Conservation (phyloP, 2,888 invertebrate species). For the Hirtodrosophila cameraria region DNA sequence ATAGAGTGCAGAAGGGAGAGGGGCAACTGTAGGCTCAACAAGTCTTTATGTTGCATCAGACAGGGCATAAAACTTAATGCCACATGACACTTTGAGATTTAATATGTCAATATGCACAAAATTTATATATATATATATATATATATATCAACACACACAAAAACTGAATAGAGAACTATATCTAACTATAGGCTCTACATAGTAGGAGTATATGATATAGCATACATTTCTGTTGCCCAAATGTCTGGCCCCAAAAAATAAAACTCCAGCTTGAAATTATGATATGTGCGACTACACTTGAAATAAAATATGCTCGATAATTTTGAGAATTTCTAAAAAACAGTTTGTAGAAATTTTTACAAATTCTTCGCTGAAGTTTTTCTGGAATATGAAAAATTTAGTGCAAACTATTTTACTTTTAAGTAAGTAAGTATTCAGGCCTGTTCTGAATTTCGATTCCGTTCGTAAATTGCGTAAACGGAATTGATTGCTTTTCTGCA, state of each 20-base stretch:
- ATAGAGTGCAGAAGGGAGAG: neutral
- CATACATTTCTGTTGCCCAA: slow-evolving; percentile 56
- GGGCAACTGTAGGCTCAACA: neutral
- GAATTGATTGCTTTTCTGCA: no score
- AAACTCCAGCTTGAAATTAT: slow-evolving; percentile 11
- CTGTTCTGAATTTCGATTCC: no score
- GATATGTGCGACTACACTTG: no score
- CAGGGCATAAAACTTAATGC: slow-evolving; percentile 74
- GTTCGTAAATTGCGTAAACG: no score
- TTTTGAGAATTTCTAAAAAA: no score
- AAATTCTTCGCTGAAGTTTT: no score
- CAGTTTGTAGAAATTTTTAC: no score
- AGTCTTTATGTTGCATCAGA: slow-evolving; percentile 28
- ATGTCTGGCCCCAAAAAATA: slow-evolving; percentile 36
- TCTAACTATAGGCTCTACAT: slow-evolving; percentile 26
- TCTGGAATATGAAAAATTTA: no score
- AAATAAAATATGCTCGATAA: no score
- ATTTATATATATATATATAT: slow-evolving; percentile 80
- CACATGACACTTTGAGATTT: slow-evolving; percentile 82
- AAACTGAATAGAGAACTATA: slow-evolving; percentile 23
- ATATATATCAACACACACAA: slow-evolving; percentile 39
- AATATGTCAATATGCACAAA: slow-evolving; percentile 82
- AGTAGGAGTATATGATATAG: slow-evolving; percentile 35
- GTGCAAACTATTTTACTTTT: no score
- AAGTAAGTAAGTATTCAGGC: no score